These are phyloP conservation scores for Tyrannus savana DNA, from an alignment of 2,113 vertebrate species.

Conservation along the genomic window DNA sequence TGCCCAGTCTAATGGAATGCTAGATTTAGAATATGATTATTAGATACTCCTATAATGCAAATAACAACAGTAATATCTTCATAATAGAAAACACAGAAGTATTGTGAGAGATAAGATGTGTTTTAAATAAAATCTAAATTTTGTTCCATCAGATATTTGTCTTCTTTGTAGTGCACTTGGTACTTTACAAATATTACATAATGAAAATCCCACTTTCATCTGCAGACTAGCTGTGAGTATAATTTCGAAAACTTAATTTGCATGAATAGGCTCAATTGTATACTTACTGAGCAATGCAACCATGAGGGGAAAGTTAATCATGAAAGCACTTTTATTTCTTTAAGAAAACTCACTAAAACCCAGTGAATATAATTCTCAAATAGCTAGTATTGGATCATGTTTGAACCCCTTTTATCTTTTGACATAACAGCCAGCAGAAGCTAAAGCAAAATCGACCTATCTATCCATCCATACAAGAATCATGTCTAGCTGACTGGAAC, in stretches of 20 bases:
- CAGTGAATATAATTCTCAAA: neutral
- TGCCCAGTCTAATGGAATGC: neutral
- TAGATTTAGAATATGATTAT: neutral
- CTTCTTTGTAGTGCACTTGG: neutral
- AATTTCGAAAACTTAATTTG: neutral
- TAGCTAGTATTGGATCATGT: neutral
- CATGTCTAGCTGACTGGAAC: neutral
- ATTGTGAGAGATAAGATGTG: neutral
- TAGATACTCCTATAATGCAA: neutral
- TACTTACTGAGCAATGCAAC: neutral
- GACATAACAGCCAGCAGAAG: neutral
- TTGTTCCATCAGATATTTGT: neutral
- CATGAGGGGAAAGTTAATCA: neutral
- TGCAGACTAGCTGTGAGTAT: neutral
- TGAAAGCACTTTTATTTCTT: neutral
- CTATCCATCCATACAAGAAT: neutral
- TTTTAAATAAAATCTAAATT: neutral
- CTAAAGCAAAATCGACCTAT: neutral
- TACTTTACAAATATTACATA: neutral
- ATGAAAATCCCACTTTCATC: neutral
- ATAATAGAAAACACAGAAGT: neutral
- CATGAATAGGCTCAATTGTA: neutral
- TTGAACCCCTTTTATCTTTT: neutral
- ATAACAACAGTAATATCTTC: neutral
- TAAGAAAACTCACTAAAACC: neutral